Evolutionary conservation across 2,113 vertebrate species (phyloP).

Genomic region (Rallus limicola): DNA sequence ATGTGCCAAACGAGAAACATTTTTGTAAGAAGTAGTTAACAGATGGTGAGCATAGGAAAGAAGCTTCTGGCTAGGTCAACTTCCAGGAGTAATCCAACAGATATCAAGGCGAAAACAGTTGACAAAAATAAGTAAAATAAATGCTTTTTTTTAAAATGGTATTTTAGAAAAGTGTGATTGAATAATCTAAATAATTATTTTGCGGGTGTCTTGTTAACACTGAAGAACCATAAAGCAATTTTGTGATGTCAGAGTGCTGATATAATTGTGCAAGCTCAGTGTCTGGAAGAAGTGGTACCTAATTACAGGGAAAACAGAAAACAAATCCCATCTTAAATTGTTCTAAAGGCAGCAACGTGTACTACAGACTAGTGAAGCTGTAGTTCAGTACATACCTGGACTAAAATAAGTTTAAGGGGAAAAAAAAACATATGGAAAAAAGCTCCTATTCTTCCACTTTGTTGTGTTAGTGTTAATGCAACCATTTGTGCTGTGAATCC

Average conservation of each 20-base stretch:
- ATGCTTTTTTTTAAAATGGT: not conserved
- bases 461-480: not conserved
- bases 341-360: not conserved
- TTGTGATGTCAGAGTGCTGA: not conserved
- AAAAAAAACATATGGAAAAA: not conserved
- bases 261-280: not conserved
- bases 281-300: not conserved
- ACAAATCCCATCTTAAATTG: not conserved
- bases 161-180: not conserved
- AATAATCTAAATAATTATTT: conserved; percentile 6
- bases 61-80: not conserved
- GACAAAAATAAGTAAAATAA: not conserved
- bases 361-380: not conserved
- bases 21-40: conserved; percentile 5
- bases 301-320: not conserved
- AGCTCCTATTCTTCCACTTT: not conserved
- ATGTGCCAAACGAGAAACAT: conserved; percentile 17
- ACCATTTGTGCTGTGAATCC: not conserved
- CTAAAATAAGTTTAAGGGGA: not conserved
- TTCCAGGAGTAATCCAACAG: not conserved
- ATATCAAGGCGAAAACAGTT: not conserved
- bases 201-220: not conserved
- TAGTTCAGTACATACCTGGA: not conserved
- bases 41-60: conserved; percentile 3
- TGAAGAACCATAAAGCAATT: not conserved